These are phyloP conservation scores for Drymodes brunneopygia DNA, from an alignment of 2,113 vertebrate genomes.

Conservation along the genomic window DNA sequence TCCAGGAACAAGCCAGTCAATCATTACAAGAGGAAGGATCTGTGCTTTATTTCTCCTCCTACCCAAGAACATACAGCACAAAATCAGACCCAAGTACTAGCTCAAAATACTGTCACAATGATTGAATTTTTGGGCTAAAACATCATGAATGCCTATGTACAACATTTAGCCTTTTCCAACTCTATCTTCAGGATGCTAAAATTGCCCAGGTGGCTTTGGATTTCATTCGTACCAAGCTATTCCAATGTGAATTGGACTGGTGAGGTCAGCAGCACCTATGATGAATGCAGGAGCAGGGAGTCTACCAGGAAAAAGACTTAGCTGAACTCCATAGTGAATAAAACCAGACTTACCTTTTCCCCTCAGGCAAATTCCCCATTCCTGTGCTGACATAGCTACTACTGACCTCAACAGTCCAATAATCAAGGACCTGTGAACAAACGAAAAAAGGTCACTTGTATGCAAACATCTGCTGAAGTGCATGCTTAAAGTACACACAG, in stretches of 20 bases:
- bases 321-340: background rate
- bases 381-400: constrained; percentile 42
- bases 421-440: constrained; percentile 46
- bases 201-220: background rate
- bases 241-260: background rate
- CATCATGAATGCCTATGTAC: background rate
- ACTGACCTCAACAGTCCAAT: constrained; percentile 58
- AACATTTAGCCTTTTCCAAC: background rate
- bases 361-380: constrained; percentile 43
- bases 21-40: background rate
- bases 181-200: background rate
- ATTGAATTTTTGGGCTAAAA: background rate
- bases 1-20: background rate
- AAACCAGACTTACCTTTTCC: constrained; percentile 10
- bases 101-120: background rate
- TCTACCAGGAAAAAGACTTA: background rate
- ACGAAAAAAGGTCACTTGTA: background rate
- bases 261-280: constrained; percentile 18
- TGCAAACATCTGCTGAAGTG: background rate
- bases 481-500: background rate
- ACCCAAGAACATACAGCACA: background rate
- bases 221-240: background rate
- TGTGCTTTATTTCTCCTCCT: background rate
- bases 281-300: constrained; percentile 31
- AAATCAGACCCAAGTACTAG: background rate